Base-by-base conservation (phyloP, 2,888 invertebrate species). In the Brachylomia viminalis region DNA sequence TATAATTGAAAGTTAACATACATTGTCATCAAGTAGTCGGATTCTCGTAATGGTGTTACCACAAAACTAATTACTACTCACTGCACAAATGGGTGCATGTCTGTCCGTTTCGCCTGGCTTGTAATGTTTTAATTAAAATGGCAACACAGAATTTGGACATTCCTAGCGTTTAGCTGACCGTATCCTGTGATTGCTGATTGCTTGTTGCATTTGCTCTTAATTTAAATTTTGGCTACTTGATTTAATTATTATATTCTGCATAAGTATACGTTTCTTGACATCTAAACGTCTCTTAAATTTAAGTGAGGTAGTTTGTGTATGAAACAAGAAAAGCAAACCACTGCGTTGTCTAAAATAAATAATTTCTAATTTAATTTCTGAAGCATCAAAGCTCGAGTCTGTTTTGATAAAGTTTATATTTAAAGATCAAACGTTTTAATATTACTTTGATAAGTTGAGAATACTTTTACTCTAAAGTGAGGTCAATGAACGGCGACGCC, bases 111-210 rank as follows among this genome's bases (percentile, higher is more conserved):
- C 42, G 68, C 45, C 13, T 38, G 75, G 11, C 58, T 49, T 69
- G 49, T 56, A 62, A 74, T 72, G 70, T 67, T 85, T 84, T 77
- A 82, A 82, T 85, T 82, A 85, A 81, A 77, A 77, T 73, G 49
- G 52, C 58, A 66, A 83, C 72, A 80, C 54, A 68, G n/a, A 54
- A 38, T 64, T 33, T 70, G 13, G 42, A 56, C 49, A 49, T 64
- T 72, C 30, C 66, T 67, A 56, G 67, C 33, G 23, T 59, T 62
- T 23, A 62, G 17, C 38, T 49, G 17, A 77, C 47, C 2, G 27
- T 52, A 15, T 72, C 47, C 7, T 72, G 61, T 59, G 66, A 52
- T 61, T 52, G 6, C 42, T 54, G 38, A 38, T 38, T 62, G 38
- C n/a, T 15, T 38, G 45, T 56, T 1, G n/a, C 27, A 10, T 52